These are phyloP conservation scores for Megastigmus dorsalis DNA, from an alignment of 2,888 invertebrate species.

Conservation along the genomic window DNA sequence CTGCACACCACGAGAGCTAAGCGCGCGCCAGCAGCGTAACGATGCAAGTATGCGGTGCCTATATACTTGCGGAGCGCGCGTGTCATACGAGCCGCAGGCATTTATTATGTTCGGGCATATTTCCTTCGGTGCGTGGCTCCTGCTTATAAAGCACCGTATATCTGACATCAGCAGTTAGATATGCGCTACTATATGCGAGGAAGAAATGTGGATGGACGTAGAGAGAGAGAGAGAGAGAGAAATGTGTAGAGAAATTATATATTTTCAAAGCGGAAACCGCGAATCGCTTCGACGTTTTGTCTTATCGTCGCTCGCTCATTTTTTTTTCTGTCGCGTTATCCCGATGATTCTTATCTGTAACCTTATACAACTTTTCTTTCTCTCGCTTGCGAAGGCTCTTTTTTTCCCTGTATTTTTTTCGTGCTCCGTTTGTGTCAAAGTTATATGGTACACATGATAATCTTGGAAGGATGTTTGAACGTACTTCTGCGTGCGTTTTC, in stretches of 20 bases:
- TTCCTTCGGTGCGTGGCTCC: conserved; percentile 14
- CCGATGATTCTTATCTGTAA: conserved; percentile 28
- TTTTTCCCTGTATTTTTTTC: not conserved
- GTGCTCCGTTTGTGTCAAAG: no score
- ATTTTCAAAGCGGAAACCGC: conserved; percentile 17
- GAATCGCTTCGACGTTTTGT: not conserved
- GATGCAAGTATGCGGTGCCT: conserved; percentile 45
- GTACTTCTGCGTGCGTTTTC: no score
- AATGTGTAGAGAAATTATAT: not conserved
- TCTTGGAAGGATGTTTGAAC: no score
- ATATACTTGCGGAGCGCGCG: conserved; percentile 29
- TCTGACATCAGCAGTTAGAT: conserved; percentile 45
- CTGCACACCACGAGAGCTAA: no score
- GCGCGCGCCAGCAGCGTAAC: conserved; percentile 33
- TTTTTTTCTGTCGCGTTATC: not conserved
- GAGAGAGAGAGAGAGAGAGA: not conserved
- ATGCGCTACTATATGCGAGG: conserved; percentile 14
- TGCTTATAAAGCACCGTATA: conserved; percentile 19
- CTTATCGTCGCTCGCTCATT: no score
- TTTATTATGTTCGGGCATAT: not conserved
- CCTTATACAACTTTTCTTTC: not conserved
- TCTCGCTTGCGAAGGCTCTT: no score
- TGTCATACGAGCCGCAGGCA: conserved; percentile 48
- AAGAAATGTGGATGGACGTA: conserved; percentile 9
- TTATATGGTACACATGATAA: no score